These are phyloP conservation scores for Abrostola tripartita DNA, from an alignment of 2,888 invertebrate genomes.

Conservation along the genomic window DNA sequence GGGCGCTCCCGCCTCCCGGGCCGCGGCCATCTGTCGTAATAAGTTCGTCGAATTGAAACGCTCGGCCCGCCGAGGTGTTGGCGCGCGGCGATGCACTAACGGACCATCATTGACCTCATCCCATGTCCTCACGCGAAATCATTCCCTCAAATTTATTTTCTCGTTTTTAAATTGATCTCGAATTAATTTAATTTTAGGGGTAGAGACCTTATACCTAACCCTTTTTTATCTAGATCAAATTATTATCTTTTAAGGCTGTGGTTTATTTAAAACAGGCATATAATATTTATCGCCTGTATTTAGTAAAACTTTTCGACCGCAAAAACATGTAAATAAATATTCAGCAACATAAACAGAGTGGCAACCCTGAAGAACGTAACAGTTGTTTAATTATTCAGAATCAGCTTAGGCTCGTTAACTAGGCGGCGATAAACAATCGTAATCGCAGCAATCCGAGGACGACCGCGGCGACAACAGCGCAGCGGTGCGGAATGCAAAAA, in stretches of 20 bases:
- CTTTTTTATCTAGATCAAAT: no score
- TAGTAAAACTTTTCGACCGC: slow-evolving; percentile 4
- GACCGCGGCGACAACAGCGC: slow-evolving; percentile 66
- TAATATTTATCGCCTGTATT: slow-evolving; percentile 5
- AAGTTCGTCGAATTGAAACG: slow-evolving; percentile 87
- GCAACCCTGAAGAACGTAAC: slow-evolving; percentile 46
- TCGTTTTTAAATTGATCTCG: slow-evolving; percentile 43
- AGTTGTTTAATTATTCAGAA: slow-evolving; percentile 56
- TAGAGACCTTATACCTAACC: slow-evolving; percentile 16
- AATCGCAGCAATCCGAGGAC: slow-evolving; percentile 70
- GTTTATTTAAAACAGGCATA: background rate
- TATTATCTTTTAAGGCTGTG: no score
- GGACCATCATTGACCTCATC: slow-evolving; percentile 78
- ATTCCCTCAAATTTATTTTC: slow-evolving; percentile 63
- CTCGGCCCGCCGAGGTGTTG: slow-evolving; percentile 80
- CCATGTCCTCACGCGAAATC: slow-evolving; percentile 78
- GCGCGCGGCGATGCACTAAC: slow-evolving; percentile 75
- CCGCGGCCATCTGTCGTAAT: slow-evolving; percentile 87
- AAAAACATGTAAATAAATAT: slow-evolving; percentile 7
- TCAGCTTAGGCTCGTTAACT: slow-evolving; percentile 59
- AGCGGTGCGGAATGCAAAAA: slow-evolving; percentile 76
- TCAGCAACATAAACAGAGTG: slow-evolving; percentile 21
- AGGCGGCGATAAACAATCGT: slow-evolving; percentile 71
- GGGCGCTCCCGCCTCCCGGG: slow-evolving; percentile 83
- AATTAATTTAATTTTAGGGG: slow-evolving; percentile 25